phyloP scores from a whole-genome alignment of 2,888 invertebrate genomes.

The Chrysomela aeneicollis region DNA sequence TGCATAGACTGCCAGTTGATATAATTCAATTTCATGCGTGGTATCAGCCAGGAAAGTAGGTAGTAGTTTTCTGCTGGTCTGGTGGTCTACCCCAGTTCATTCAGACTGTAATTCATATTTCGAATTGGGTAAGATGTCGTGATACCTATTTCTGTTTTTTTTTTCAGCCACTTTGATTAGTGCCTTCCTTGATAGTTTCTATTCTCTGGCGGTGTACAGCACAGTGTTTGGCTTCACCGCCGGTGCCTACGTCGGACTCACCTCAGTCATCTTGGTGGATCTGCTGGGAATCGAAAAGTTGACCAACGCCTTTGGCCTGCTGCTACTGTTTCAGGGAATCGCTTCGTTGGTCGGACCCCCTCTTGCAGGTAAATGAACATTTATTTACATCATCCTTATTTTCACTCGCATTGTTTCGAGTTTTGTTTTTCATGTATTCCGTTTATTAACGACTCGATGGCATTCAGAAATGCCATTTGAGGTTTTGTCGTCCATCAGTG shows the following conservation, averaged over 20 bases:
- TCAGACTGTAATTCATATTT: too few species aligned
- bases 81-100: constrained; percentile 79
- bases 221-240: constrained; percentile 88
- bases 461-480: too few species aligned
- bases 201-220: constrained; percentile 79
- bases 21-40: too few species aligned
- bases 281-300: constrained; percentile 90
- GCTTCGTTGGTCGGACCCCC: constrained; percentile 94
- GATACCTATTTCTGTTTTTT: constrained; percentile 29
- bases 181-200: constrained; percentile 77
- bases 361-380: constrained; percentile 76
- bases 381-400: too few species aligned
- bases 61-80: constrained; percentile 64
- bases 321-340: constrained; percentile 92
- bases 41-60: too few species aligned
- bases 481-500: too few species aligned
- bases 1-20: too few species aligned
- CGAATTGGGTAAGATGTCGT: constrained; percentile 73
- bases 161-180: constrained; percentile 80
- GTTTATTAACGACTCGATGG: too few species aligned
- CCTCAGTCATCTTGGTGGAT: constrained; percentile 94
- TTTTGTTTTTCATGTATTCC: too few species aligned
- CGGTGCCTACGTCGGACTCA: constrained; percentile 96
- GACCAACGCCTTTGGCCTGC: constrained; percentile 92
- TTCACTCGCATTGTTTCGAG: too few species aligned